phyloP scores from a whole-genome alignment of 2,113 vertebrate genomes.

The Gopherus flavomarginatus region DNA sequence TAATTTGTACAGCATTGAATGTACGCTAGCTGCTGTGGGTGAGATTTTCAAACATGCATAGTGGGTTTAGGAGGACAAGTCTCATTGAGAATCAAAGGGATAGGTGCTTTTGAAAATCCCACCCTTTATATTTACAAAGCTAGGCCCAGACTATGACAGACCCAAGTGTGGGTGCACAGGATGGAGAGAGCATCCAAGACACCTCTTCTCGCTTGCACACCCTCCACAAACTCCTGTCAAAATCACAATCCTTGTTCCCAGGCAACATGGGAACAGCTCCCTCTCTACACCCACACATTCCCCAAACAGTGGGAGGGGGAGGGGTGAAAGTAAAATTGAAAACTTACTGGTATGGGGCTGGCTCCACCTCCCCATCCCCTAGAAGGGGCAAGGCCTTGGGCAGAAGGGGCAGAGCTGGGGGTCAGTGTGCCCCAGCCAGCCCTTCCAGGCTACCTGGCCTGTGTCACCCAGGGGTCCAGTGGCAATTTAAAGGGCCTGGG shows the following conservation, averaged over 20 bases:
- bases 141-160: neutral
- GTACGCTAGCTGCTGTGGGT: neutral
- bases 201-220: neutral
- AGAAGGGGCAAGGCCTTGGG: no score
- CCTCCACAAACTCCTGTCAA: neutral
- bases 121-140: neutral
- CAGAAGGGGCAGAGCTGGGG: no score
- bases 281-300: neutral
- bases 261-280: neutral
- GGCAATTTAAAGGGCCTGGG: no score
- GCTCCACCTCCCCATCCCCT: no score
- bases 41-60: neutral
- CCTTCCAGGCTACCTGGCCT: no score
- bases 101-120: neutral
- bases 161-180: neutral
- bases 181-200: neutral
- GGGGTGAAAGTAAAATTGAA: neutral
- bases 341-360: no score
- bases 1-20: neutral
- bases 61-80: neutral
- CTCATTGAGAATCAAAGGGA: neutral
- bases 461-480: no score
- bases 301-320: neutral
- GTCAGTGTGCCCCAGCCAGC: no score
- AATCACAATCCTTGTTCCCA: neutral